These are phyloP conservation scores for Dolichallabes microphthalmus DNA, from an alignment of 2,113 vertebrate species.

Conservation along the genomic window DNA sequence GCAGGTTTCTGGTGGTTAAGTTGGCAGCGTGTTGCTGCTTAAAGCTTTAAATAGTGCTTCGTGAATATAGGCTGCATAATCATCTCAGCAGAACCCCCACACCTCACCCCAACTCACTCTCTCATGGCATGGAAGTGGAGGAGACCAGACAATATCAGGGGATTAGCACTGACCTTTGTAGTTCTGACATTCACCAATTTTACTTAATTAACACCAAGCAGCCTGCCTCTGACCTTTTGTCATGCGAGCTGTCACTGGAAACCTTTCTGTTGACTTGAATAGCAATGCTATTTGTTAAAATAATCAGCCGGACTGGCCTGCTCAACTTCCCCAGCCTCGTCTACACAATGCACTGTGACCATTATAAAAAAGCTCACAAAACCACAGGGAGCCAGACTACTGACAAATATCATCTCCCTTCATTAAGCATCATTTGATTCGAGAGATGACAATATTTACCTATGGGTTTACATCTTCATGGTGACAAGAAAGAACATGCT, in stretches of 20 bases:
- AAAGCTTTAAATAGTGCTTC: conserved; percentile 46
- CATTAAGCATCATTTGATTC: conserved; percentile 34
- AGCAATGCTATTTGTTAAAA: conserved; percentile 73
- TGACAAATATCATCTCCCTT: conserved; percentile 41
- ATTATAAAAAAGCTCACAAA: conserved; percentile 20
- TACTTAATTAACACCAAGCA: conserved; percentile 77
- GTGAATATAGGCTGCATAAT: conserved; percentile 43
- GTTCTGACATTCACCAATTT: conserved; percentile 80
- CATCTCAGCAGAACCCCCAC: conserved; percentile 19
- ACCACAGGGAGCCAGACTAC: conserved; percentile 27
- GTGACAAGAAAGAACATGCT: conserved; percentile 21
- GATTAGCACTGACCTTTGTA: conserved; percentile 79
- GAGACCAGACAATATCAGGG: conserved; percentile 62
- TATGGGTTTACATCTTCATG: conserved; percentile 34
- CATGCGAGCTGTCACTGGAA: conserved; percentile 74
- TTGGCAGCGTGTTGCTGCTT: conserved; percentile 33
- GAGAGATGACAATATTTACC: conserved; percentile 40
- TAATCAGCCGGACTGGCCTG: conserved; percentile 62
- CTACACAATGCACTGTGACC: conserved; percentile 46
- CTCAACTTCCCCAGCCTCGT: conserved; percentile 26
- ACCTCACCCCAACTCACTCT: not conserved
- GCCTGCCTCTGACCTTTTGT: conserved; percentile 76
- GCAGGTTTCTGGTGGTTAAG: not conserved
- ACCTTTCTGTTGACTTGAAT: conserved; percentile 76
- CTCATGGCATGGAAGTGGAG: conserved; percentile 47